Conservation (phyloP, 2,888 invertebrate species). For the Matsumyia berberina region DNA sequence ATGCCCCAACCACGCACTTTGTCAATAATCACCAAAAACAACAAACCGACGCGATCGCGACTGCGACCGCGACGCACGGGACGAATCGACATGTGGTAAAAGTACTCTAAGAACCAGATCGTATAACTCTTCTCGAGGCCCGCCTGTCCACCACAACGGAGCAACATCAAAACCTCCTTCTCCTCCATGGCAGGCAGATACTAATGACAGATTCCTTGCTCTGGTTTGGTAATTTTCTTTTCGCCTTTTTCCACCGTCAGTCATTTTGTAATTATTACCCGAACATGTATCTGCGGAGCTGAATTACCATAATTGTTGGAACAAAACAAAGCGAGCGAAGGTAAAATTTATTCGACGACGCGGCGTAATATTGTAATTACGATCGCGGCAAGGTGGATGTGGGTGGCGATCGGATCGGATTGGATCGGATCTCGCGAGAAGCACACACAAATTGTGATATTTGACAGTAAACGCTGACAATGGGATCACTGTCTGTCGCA, state of each 20-base stretch:
- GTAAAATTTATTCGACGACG: conserved; percentile 48
- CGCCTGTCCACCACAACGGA: conserved; percentile 55
- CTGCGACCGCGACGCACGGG: conserved; percentile 51
- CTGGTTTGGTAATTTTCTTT: conserved; percentile 59
- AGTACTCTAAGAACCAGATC: conserved; percentile 43
- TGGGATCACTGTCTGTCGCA: conserved; percentile 66
- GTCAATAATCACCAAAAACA: conserved; percentile 74
- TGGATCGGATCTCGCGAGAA: conserved; percentile 50
- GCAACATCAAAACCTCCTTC: conserved; percentile 29
- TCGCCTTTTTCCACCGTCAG: conserved; percentile 55
- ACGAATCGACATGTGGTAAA: conserved; percentile 66
- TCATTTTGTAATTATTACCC: conserved; percentile 74
- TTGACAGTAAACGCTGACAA: conserved; percentile 73
- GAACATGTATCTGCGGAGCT: conserved; percentile 57
- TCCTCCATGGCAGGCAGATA: conserved; percentile 34
- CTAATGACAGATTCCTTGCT: conserved; percentile 72
- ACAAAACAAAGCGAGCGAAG: conserved; percentile 17
- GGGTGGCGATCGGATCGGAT: conserved; percentile 55
- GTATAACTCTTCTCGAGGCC: conserved; percentile 55
- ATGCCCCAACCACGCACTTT: conserved; percentile 73
- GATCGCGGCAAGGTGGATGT: conserved; percentile 68
- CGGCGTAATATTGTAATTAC: conserved; percentile 71
- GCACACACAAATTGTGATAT: conserved; percentile 61
- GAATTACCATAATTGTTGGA: conserved; percentile 71
- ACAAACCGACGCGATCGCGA: conserved; percentile 43